Conservation (phyloP, 2,888 invertebrate genomes). For the Gryllus longicercus region DNA sequence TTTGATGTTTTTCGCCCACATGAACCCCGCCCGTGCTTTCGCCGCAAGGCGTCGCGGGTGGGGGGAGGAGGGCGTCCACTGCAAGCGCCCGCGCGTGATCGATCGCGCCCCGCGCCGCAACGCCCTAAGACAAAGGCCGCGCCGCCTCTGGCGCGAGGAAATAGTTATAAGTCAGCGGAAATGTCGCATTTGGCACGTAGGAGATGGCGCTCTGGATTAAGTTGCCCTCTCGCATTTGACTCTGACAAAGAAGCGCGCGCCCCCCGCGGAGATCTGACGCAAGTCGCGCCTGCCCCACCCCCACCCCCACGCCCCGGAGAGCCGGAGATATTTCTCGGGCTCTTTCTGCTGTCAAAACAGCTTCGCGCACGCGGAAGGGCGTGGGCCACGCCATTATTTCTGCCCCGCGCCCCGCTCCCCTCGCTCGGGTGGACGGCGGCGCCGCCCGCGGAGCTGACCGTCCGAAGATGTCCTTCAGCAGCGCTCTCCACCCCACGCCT, state of each 20-base stretch:
- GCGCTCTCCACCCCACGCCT: not conserved
- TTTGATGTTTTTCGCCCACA: too few species aligned
- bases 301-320: not conserved
- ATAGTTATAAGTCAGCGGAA: not conserved
- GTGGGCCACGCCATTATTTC: slow-evolving; percentile 4
- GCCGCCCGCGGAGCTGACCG: not conserved
- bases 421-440: not conserved
- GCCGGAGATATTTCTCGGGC: slow-evolving; percentile 9
- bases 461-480: not conserved
- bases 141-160: not conserved
- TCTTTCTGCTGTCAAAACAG: slow-evolving; percentile 17
- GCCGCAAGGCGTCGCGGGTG: too few species aligned
- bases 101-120: too few species aligned
- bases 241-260: slow-evolving; percentile 1
- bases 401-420: not conserved
- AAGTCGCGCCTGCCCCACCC: not conserved
- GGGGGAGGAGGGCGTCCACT: too few species aligned
- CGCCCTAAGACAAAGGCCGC: not conserved
- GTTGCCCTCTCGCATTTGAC: slow-evolving; percentile 1
- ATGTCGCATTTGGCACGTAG: slow-evolving; percentile 7
- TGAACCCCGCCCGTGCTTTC: too few species aligned
- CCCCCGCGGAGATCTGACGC: not conserved
- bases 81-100: too few species aligned
- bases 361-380: not conserved
- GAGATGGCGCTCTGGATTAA: slow-evolving; percentile 8